A percentile compares a stretch with the other conserved stretches of the same genome.
These are phyloP conservation scores for Holothuria glaberrima DNA, from an alignment of 35 echinoderm and acorn worm genomes.

Conservation along the genomic window DNA sequence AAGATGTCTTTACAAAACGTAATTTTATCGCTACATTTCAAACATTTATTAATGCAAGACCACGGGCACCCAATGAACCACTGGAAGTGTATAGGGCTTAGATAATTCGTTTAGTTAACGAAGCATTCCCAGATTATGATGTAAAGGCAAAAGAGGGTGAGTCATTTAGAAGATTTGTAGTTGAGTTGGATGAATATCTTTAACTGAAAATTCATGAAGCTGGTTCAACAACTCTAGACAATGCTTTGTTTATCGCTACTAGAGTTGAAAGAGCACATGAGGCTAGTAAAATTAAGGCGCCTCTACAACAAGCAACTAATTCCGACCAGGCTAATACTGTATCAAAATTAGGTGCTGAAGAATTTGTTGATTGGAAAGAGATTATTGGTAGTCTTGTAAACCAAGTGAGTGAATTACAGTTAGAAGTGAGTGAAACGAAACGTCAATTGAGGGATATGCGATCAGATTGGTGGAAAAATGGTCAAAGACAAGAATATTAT, in stretches of 20 bases:
- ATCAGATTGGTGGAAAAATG: neutral
- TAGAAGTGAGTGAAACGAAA: conserved; percentile 7
- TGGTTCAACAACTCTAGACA: neutral
- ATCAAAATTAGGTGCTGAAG: neutral
- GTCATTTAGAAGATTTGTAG: conserved; percentile 34
- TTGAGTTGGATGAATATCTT: conserved; percentile 14
- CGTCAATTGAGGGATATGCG: neutral
- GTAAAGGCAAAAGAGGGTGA: conserved; percentile 21
- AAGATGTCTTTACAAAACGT: conserved; percentile 13
- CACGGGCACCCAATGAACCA: neutral
- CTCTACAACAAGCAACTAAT: neutral
- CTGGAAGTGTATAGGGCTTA: conserved; percentile 52
- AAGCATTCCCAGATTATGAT: conserved; percentile 64
- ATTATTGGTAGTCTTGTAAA: neutral
- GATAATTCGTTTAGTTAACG: conserved; percentile 17
- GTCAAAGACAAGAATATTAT: conserved; percentile 1
- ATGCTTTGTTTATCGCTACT: neutral
- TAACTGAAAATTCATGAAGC: conserved; percentile 54
- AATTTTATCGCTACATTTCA: conserved; percentile 17
- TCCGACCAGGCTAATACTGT: neutral
- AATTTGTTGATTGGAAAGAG: neutral
- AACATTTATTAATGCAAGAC: conserved; percentile 38
- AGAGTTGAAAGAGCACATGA: conserved; percentile 29
- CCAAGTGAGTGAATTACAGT: neutral
- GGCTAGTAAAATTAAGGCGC: neutral